Conservation (phyloP, 64 coral and sea anemone species). For the Stylophora pistillata region DNA sequence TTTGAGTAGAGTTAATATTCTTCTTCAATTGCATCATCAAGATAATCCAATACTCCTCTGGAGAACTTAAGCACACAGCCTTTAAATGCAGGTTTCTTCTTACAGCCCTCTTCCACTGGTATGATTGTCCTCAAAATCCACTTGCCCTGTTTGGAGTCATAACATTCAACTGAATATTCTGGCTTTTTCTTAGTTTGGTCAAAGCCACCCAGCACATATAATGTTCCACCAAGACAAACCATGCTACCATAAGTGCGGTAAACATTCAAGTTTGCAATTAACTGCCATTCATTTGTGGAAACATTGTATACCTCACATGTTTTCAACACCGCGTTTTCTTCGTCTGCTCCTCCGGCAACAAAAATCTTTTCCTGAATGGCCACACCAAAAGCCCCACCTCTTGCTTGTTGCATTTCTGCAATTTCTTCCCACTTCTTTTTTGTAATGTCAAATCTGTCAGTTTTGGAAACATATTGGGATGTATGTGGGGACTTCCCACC, state of each 20-base stretch:
- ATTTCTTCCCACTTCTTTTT: background rate
- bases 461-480: background rate
- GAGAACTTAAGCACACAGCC: background rate
- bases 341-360: background rate
- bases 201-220: constrained; percentile 14
- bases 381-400: background rate
- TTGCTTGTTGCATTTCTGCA: background rate
- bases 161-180: background rate
- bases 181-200: too few relatives aligned
- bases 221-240: background rate
- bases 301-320: constrained; percentile 10
- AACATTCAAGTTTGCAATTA: background rate
- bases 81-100: background rate
- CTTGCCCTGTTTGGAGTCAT: background rate
- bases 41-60: background rate
- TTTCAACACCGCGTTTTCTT: background rate
- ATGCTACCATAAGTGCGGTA: background rate
- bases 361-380: background rate
- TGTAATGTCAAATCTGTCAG: background rate
- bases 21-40: too few relatives aligned
- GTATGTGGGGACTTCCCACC: background rate
- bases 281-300: constrained; percentile 25
- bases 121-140: background rate
- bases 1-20: too few relatives aligned
- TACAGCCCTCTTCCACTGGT: background rate